Evolutionary conservation across 2,797 vertebrate species (phyloP), one percentile per base, ranked within the genome.

Genomic region (Ctenosaura bakeri): DNA sequence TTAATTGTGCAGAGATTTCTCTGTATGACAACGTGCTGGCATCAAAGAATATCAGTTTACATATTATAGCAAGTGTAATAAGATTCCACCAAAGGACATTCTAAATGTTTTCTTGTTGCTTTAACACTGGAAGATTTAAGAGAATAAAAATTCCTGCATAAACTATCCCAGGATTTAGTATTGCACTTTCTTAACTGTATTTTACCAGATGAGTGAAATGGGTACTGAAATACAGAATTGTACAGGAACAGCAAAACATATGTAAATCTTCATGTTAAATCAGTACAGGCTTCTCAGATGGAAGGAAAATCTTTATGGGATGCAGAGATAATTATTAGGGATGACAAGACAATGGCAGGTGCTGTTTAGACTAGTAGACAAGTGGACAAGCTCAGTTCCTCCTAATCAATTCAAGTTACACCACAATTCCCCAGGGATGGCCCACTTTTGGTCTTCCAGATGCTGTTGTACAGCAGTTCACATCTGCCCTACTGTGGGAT

Each of bases 21-120:
- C 98, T 98, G 97, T 98, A 98, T 98, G 98, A 98, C 98, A 98
- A 98, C 96, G 97, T 98, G 98, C 98, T 98, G 98, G 98, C 98
- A 98, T 99, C 98, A 98, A 98, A 98, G 98, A 99, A 98, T 98
- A 98, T 98, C 97, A 97, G 98, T 99, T 99, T 99, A 99, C 98
- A 98, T 98, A 98, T 98, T 90, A 98, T 97, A 98, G 98, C 97
- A 97, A 98, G 97, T 99, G 98, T 99, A 98, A 98, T 98, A 98
- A 98, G 98, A 98, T 98, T 98, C 98, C 99, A 99, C 98, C 99
- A 99, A 99, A 99, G 99, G 99, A 99, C 98, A 98, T 98, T 98
- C 98, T 99, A 98, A 98, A 98, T 99, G 98, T 99, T 99, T 99
- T 99, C 98, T 98, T 98, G 98, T 99, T 98, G 98, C 98, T 99